phyloP scores from a whole-genome alignment of 2,113 vertebrate species.

The Corydoras sp. region DNA sequence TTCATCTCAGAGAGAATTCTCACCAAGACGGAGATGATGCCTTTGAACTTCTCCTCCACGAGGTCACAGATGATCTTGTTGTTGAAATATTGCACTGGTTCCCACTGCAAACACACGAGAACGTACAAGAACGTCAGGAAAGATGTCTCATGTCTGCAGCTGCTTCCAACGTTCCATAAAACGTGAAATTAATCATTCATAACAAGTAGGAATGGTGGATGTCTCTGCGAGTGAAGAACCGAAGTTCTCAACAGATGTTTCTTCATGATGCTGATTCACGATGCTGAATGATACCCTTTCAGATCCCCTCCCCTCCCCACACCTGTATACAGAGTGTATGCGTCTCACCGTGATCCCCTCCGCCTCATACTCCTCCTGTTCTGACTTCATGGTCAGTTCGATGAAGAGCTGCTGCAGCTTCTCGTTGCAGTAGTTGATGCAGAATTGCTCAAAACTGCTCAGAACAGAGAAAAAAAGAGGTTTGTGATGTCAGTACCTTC shows the following conservation, averaged over 20 bases:
- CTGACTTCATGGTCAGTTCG: slow-evolving; percentile 90
- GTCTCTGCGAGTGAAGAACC: no score
- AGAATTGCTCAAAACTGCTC: slow-evolving; percentile 94
- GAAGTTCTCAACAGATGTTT: no score
- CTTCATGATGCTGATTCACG: no score
- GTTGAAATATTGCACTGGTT: slow-evolving; percentile 95
- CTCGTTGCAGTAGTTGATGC: slow-evolving; percentile 98
- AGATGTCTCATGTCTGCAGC: slow-evolving; percentile 15
- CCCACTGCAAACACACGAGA: slow-evolving; percentile 73
- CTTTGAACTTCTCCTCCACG: slow-evolving; percentile 97
- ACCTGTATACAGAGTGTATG: background rate
- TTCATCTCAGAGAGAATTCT: slow-evolving; percentile 43
- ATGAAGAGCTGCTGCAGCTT: slow-evolving; percentile 98
- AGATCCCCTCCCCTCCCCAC: no score
- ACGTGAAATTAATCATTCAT: no score
- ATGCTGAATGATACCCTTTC: no score
- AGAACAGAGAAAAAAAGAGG: slow-evolving; percentile 1
- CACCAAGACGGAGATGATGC: slow-evolving; percentile 96
- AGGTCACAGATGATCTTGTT: slow-evolving; percentile 98
- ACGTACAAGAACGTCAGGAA: slow-evolving; percentile 7
- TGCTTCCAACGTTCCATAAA: no score
- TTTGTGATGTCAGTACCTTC: background rate
- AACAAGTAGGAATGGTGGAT: no score
- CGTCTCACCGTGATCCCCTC: slow-evolving; percentile 83
- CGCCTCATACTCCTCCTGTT: slow-evolving; percentile 94